Evolutionary conservation across 2,888 invertebrate genomes (phyloP).

Genomic region (Dicroscelio sp.): DNA sequence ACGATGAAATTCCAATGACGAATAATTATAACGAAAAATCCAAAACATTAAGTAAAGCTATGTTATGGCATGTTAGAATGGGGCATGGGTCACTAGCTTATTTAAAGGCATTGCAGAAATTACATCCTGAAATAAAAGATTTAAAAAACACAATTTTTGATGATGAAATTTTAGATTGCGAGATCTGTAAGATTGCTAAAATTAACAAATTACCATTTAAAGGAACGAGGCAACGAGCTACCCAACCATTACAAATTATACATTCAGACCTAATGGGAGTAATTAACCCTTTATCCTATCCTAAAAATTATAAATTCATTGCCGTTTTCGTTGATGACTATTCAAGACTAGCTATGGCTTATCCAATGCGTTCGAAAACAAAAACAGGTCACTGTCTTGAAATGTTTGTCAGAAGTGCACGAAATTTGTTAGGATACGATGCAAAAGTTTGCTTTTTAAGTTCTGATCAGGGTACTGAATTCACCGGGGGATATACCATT

Average conservation of each 20-base stretch:
- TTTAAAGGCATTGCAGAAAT: constrained; percentile 7
- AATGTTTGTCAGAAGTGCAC: constrained; percentile 71
- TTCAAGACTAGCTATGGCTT: too few species aligned
- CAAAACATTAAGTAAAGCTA: neutral
- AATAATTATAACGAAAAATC: neutral
- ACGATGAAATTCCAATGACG: neutral
- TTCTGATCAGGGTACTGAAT: too few species aligned
- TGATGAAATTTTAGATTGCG: neutral
- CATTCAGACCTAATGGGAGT: too few species aligned
- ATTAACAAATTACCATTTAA: too few species aligned
- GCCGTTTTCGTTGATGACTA: too few species aligned
- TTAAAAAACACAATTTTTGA: constrained; percentile 14
- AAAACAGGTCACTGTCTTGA: constrained; percentile 73
- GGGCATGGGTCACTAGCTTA: constrained; percentile 10
- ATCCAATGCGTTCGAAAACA: too few species aligned
- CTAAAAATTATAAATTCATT: too few species aligned
- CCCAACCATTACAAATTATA: neutral
- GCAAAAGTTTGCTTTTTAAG: too few species aligned
- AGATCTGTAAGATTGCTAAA: too few species aligned
- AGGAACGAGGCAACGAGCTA: too few species aligned
- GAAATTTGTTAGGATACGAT: constrained; percentile 82
- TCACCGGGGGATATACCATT: too few species aligned
- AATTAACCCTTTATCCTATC: too few species aligned
- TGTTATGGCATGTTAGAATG: constrained; percentile 24
- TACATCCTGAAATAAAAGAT: constrained; percentile 10